These are phyloP conservation scores for Eurois occulta DNA, from an alignment of 2,888 invertebrate species.

Conservation along the genomic window DNA sequence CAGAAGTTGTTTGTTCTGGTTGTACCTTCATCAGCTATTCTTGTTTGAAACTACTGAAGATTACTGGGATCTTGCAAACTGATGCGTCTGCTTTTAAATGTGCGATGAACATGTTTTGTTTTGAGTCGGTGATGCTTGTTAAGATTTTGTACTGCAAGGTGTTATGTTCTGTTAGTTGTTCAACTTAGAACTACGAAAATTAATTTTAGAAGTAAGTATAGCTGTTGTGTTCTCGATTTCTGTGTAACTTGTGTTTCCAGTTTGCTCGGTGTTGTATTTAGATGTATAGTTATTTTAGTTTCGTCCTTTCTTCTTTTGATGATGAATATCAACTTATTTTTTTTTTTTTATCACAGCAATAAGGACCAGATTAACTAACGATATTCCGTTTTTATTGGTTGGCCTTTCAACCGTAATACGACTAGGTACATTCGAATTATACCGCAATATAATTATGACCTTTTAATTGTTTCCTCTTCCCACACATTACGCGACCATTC, in stretches of 20 bases:
- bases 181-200: constrained; percentile 1
- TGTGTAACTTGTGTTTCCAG: neutral
- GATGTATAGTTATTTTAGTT: neutral
- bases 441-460: neutral
- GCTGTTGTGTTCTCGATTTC: neutral
- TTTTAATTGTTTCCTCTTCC: neutral
- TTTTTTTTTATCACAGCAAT: neutral
- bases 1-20: constrained; percentile 62
- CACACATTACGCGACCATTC: constrained; percentile 12
- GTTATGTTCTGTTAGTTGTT: neutral
- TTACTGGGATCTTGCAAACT: constrained; percentile 67
- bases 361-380: neutral
- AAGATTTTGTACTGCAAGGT: constrained; percentile 11
- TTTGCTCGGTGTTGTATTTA: neutral
- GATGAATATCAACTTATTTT: too few species aligned
- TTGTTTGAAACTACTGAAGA: constrained; percentile 59
- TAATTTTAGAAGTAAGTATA: neutral
- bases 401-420: neutral
- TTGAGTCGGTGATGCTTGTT: constrained; percentile 6
- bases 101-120: constrained; percentile 15
- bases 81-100: constrained; percentile 60
- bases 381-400: neutral
- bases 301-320: neutral
- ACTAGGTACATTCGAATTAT: neutral
- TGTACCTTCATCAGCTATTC: constrained; percentile 63